Conservation (phyloP, 2,888 invertebrate species). For the Myopa tessellatipennis region DNA sequence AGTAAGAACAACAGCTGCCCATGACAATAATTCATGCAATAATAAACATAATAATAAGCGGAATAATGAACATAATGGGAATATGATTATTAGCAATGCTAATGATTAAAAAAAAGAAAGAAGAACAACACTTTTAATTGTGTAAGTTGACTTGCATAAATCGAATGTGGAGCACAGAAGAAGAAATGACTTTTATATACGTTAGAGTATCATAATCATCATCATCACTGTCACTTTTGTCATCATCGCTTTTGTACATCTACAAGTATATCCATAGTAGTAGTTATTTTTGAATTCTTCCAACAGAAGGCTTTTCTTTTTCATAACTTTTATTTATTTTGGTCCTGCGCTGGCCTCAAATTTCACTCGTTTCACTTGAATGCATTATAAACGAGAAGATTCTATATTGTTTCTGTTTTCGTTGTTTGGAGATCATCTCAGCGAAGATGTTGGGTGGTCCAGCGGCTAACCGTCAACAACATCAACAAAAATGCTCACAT, state of each 20-base stretch:
- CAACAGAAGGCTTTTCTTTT: background rate
- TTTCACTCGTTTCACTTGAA: background rate
- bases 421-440: background rate
- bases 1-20: background rate
- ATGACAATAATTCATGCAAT: background rate
- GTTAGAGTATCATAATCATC: too few relatives aligned
- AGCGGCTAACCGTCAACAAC: background rate
- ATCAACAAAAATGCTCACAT: background rate
- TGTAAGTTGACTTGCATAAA: too few relatives aligned
- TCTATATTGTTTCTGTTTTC: too few relatives aligned
- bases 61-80: background rate
- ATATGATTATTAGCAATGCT: background rate
- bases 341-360: background rate
- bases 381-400: background rate
- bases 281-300: background rate
- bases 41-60: background rate
- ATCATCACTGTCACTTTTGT: too few relatives aligned
- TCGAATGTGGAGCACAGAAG: too few relatives aligned
- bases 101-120: too few relatives aligned
- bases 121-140: too few relatives aligned
- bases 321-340: background rate
- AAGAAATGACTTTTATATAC: background rate
- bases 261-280: too few relatives aligned
- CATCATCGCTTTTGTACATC: too few relatives aligned
- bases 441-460: background rate